Evolutionary conservation across 2,888 invertebrate genomes (phyloP).

Genomic region (Cyaniris semiargus): DNA sequence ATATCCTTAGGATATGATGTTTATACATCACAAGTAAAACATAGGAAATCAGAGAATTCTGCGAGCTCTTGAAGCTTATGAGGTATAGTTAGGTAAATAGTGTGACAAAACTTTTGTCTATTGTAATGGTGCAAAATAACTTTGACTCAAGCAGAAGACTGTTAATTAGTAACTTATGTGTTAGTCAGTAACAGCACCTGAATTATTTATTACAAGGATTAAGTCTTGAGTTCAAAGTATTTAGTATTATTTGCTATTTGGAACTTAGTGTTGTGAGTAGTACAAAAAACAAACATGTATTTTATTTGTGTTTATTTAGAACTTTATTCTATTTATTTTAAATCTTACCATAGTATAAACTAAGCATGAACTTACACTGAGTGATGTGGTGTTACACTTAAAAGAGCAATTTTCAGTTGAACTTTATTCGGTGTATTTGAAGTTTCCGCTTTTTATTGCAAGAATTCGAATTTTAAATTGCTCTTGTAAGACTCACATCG

Average conservation of each 20-base stretch:
- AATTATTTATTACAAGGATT: not conserved
- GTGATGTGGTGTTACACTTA: too few species aligned
- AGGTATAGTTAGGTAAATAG: slow-evolving; percentile 6
- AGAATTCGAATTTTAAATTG: too few species aligned
- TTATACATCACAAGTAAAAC: slow-evolving; percentile 92
- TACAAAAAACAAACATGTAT: not conserved
- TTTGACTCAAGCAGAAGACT: not conserved
- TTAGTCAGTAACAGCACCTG: too few species aligned
- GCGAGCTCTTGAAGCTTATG: slow-evolving; percentile 30
- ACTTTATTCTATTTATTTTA: not conserved
- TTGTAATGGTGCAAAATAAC: not conserved
- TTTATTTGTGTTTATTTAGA: not conserved
- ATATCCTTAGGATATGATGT: slow-evolving; percentile 94
- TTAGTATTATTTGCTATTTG: not conserved
- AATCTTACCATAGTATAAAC: not conserved
- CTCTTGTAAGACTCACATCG: too few species aligned
- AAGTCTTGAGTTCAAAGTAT: not conserved
- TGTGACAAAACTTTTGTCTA: not conserved
- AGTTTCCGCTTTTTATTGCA: too few species aligned
- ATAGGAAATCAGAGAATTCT: slow-evolving; percentile 60
- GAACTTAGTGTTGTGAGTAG: not conserved
- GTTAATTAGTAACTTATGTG: too few species aligned
- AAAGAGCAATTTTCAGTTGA: too few species aligned
- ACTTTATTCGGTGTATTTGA: too few species aligned
- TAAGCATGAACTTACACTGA: not conserved